Evolutionary conservation across 2,888 invertebrate genomes (phyloP).

Genomic region (Drosophila mayaguana): DNA sequence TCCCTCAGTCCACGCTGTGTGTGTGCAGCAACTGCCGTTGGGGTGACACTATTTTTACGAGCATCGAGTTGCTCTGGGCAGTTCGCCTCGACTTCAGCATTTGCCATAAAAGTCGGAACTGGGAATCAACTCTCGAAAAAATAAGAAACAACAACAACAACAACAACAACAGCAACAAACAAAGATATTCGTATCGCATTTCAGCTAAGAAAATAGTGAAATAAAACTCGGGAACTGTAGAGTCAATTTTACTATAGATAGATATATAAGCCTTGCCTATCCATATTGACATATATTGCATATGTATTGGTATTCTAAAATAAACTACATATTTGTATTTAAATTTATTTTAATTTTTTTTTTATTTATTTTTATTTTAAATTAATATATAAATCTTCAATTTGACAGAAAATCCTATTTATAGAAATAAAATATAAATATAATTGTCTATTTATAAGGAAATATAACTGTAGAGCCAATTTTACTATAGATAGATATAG

Average conservation of each 20-base stretch:
- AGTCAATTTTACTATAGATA: neutral
- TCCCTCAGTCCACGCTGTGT: neutral
- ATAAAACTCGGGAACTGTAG: slow-evolving; percentile 1
- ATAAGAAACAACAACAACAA: neutral
- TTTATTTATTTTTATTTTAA: no score
- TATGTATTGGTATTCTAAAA: neutral
- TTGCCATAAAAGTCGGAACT: slow-evolving; percentile 34
- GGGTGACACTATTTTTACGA: slow-evolving; percentile 54
- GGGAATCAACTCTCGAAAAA: slow-evolving; percentile 5
- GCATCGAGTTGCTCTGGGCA: slow-evolving; percentile 49
- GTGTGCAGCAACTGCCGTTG: slow-evolving; percentile 12
- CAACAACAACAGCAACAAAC: neutral
- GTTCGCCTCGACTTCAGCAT: slow-evolving; percentile 11
- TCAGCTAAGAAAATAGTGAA: slow-evolving; percentile 1
- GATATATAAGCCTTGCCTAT: no score
- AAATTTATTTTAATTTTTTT: no score
- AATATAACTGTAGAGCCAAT: neutral
- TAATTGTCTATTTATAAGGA: no score
- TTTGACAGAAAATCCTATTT: no score
- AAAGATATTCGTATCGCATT: neutral
- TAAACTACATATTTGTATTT: no score
- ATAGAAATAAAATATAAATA: no score
- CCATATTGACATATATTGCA: neutral
- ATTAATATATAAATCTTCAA: no score
- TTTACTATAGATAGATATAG: neutral